Percentiles rank a stretch among this genome's conserved stretches.
phyloP scores from a whole-genome alignment of 2,797 vertebrate genomes.

The Phyllotis vaccarum region DNA sequence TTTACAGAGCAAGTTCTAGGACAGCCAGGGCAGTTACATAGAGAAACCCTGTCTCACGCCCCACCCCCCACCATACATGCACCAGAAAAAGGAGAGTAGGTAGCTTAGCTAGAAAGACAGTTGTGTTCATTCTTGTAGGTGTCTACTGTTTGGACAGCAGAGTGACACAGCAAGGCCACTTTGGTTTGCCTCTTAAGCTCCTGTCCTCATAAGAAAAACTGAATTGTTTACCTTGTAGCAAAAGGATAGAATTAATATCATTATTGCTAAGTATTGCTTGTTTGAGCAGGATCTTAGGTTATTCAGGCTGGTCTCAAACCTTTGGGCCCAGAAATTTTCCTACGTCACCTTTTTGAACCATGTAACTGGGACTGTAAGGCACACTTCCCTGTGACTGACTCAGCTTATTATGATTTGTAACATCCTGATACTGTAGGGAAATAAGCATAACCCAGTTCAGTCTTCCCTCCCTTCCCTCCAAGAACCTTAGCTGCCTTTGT shows the following conservation, averaged over 20 bases:
- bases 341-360: neutral
- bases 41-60: too few relatives aligned
- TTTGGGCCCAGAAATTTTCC: neutral
- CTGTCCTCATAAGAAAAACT: neutral
- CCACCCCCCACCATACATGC: too few relatives aligned
- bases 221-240: neutral
- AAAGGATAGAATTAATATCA: neutral
- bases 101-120: too few relatives aligned
- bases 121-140: too few relatives aligned
- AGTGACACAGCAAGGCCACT: too few relatives aligned
- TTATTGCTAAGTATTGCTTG: neutral
- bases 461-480: neutral
- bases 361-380: neutral
- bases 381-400: neutral
- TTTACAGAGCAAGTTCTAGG: too few relatives aligned
- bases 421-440: neutral
- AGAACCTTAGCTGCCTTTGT: neutral
- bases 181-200: neutral
- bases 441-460: neutral
- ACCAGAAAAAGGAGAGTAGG: too few relatives aligned
- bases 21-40: too few relatives aligned
- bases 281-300: neutral
- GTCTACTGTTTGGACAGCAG: neutral
- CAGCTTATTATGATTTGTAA: constrained; percentile 41
- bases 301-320: neutral